These are phyloP conservation scores for Chaetodon trifasciatus DNA, from an alignment of 2,797 vertebrate species.

Conservation along the genomic window DNA sequence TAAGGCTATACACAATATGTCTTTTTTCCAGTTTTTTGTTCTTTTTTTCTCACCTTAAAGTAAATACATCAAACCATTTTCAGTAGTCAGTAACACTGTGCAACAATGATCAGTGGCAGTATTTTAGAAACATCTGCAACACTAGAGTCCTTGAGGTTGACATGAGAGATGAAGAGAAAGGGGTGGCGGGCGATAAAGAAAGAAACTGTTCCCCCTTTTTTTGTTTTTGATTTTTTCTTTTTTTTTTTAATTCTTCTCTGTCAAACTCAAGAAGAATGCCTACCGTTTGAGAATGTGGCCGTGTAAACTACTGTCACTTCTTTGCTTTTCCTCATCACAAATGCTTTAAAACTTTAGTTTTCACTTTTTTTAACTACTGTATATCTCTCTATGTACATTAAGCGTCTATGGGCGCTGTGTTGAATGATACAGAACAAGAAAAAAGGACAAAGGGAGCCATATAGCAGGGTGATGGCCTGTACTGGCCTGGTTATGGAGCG, in stretches of 20 bases:
- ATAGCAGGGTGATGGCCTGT: conserved; percentile 57
- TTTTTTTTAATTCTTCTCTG: conserved; percentile 52
- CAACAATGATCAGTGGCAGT: conserved; percentile 89
- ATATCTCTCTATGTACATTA: conserved; percentile 82
- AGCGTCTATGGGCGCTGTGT: conserved; percentile 67
- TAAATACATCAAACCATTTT: conserved; percentile 89
- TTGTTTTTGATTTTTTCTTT: conserved; percentile 51
- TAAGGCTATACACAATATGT: conserved; percentile 89
- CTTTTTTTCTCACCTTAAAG: conserved; percentile 82
- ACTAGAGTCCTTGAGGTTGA: conserved; percentile 81
- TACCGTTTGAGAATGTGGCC: conserved; percentile 65
- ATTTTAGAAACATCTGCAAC: conserved; percentile 87
- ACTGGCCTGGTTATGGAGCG: conserved; percentile 52
- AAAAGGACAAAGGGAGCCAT: conserved; percentile 58
- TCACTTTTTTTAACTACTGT: conserved; percentile 60
- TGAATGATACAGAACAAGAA: conserved; percentile 70
- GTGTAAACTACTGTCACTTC: conserved; percentile 76
- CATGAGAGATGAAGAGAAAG: conserved; percentile 75
- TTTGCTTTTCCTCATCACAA: conserved; percentile 70
- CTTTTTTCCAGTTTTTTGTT: conserved; percentile 82
- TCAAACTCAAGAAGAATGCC: conserved; percentile 60
- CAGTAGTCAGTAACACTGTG: conserved; percentile 91
- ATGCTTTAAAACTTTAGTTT: conserved; percentile 71
- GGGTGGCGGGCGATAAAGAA: conserved; percentile 61
- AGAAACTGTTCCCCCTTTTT: conserved; percentile 63